A percentile compares a stretch with the other conserved stretches of the same genome.
Evolutionary conservation across 2,797 vertebrate genomes (phyloP).

Genomic region (Acipenser ruthenus): DNA sequence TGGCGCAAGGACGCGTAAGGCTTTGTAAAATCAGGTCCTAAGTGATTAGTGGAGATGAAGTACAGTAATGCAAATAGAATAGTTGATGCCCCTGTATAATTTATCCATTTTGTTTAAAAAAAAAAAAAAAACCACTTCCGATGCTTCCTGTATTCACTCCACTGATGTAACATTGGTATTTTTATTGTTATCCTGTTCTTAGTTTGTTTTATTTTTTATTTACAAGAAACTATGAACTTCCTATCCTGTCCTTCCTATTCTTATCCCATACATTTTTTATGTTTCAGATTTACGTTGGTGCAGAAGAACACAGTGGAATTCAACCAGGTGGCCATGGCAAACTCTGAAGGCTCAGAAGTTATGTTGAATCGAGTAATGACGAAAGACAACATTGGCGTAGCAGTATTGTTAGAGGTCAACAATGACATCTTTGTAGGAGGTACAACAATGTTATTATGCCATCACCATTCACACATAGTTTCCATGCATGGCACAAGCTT

Average conservation of each 20-base stretch:
- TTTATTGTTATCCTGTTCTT: not conserved
- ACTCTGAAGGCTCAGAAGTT: slow-evolving; percentile 94
- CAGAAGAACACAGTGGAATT: slow-evolving; percentile 97
- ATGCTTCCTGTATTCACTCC: too few relatives aligned
- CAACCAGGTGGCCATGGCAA: slow-evolving; percentile 97
- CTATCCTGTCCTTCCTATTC: not conserved
- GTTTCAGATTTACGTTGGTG: slow-evolving; percentile 78
- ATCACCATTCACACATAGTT: too few relatives aligned
- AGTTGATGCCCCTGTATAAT: too few relatives aligned
- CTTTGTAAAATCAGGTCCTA: too few relatives aligned
- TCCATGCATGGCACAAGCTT: too few relatives aligned
- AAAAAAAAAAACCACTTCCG: too few relatives aligned
- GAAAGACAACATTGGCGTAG: slow-evolving; percentile 95
- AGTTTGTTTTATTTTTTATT: not conserved
- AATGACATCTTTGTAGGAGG: slow-evolving; percentile 79
- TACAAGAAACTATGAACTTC: not conserved
- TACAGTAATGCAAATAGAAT: too few relatives aligned
- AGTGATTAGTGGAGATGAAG: too few relatives aligned
- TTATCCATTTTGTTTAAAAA: too few relatives aligned
- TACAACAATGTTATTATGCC: slow-evolving; percentile 38
- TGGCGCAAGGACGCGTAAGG: too few relatives aligned
- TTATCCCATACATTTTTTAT: not conserved
- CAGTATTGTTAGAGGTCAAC: slow-evolving; percentile 85
- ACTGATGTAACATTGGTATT: not conserved
- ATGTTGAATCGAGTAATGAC: slow-evolving; percentile 98